Evolutionary conservation across 2,888 invertebrate species (phyloP).

Genomic region (Hypomecis atomaria): DNA sequence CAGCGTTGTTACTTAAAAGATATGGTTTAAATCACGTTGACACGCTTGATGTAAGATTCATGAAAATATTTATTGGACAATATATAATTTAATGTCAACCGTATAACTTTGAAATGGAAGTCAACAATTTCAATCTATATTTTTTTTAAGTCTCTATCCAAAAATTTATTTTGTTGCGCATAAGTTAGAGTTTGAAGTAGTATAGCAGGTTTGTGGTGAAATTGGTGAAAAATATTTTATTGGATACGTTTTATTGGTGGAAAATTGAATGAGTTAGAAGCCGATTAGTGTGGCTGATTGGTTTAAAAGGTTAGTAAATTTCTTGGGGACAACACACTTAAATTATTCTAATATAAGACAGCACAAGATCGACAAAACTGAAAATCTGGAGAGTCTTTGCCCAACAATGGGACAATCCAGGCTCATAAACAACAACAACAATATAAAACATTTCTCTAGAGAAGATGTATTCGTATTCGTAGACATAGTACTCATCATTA

Average conservation of each 20-base stretch:
- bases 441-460: too few relatives aligned
- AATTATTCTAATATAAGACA: too few relatives aligned
- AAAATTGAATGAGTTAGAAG: too few relatives aligned
- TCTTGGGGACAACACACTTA: neutral
- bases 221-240: constrained; percentile 19
- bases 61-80: constrained; percentile 19
- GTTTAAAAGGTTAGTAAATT: constrained; percentile 7
- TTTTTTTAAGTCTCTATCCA: neutral
- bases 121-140: constrained; percentile 37
- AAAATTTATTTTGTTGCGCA: constrained; percentile 6
- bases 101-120: constrained; percentile 23
- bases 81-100: too few relatives aligned
- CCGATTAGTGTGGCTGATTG: too few relatives aligned
- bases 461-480: too few relatives aligned
- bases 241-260: constrained; percentile 22
- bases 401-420: too few relatives aligned
- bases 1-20: constrained; percentile 1
- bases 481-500: too few relatives aligned
- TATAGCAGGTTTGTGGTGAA: neutral
- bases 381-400: too few relatives aligned
- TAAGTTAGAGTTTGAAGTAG: constrained; percentile 11
- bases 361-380: too few relatives aligned
- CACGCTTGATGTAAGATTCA: neutral
- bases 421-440: too few relatives aligned
- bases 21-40: constrained; percentile 12